Conservation (phyloP, 2,797 vertebrate genomes). For the Aselliscus stoliczkanus region DNA sequence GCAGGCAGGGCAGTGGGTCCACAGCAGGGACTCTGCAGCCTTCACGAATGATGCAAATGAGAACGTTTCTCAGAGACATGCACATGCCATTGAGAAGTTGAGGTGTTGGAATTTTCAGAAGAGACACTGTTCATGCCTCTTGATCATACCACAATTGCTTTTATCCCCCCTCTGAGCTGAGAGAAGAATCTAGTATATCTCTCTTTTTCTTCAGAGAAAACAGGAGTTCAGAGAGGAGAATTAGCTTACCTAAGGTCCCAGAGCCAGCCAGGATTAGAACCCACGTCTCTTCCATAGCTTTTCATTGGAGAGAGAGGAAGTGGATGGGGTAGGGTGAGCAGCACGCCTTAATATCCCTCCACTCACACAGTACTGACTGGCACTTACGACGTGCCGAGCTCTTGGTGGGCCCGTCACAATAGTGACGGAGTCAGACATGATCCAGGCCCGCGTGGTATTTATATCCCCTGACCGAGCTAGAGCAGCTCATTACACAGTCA, state of each 20-base stretch:
- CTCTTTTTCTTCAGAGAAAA: neutral
- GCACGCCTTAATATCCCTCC: neutral
- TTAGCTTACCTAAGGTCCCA: neutral
- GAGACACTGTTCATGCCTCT: neutral
- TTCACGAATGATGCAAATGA: neutral
- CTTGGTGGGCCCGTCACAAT: neutral
- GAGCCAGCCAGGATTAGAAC: neutral
- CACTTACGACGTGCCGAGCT: neutral
- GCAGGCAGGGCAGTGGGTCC: neutral
- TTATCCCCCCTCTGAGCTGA: neutral
- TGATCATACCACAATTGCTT: neutral
- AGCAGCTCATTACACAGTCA: neutral
- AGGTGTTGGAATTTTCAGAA: neutral
- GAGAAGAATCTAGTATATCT: neutral
- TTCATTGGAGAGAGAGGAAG: neutral
- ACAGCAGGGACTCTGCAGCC: neutral
- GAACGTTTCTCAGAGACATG: neutral
- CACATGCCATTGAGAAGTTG: neutral
- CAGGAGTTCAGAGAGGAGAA: neutral
- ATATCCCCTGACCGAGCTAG: neutral
- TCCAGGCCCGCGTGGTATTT: neutral
- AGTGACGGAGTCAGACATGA: neutral
- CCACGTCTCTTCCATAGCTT: neutral
- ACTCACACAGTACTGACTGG: neutral
- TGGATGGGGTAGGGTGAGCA: neutral